Base-by-base conservation (phyloP, 2,797 vertebrate genomes). In the Pagetopsis macropterus region DNA sequence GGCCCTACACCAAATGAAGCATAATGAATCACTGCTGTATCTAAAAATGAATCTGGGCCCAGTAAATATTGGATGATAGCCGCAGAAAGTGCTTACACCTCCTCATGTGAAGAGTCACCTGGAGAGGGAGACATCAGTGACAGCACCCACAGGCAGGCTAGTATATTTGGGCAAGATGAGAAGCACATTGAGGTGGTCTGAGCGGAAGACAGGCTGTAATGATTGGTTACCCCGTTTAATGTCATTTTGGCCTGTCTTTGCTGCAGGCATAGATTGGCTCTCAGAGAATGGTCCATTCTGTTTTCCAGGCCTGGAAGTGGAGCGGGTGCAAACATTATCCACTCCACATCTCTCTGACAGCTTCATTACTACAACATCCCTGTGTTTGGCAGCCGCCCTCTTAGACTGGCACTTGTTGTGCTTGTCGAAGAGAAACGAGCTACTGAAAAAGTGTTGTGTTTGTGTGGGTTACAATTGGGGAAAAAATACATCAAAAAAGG, bases 11-110 rank as follows among this genome's bases (percentile, higher is more conserved):
- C 70, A 70, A 88, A 86, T 61, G 62, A 70, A 75, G 76, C 74
- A 73, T 84, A 90, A 91, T 91, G 82, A 91, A 81, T 89, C 77
- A 86, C 76, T 59, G 75, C 58, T 75, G 74, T 57, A 75, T 90
- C 66, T 72, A 54, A 83, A 79, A 81, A 81, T 64, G 67, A 85
- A 81, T 84, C 79, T 55, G n/a, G 75, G 84, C 10, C 33, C 49
- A 17, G 76, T 88, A 82, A 81, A 85, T 76, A 81, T 69, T 74
- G 73, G 81, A 76, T 81, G 82, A 89, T 83, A 37, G 74, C 69
- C 70, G 76, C 65, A 55, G 61, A 79, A 80, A 76, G 83, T 50
- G 72, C 70, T 70, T 72, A 70, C 84, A 73, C 64, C 74, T 82
- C 72, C 61, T 77, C 60, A 16, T 71, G 70, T 87, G 64, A 79